Conservation (phyloP, 2,888 invertebrate species). For the Taenaris catops region DNA sequence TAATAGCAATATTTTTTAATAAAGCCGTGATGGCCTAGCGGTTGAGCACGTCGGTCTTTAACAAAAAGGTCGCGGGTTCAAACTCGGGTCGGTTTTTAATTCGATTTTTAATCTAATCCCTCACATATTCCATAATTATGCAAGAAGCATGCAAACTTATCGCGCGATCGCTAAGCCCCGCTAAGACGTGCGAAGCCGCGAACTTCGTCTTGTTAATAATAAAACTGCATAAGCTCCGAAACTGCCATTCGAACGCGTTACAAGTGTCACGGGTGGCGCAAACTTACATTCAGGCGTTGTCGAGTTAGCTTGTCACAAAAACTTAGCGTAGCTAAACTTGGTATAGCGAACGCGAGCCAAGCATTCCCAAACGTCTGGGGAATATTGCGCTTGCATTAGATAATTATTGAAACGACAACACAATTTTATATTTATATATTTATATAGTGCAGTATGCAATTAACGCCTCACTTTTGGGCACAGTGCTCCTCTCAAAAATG, state of each 20-base stretch:
- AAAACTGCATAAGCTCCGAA: conserved; percentile 30
- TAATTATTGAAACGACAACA: too few relatives aligned
- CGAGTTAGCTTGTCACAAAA: conserved; percentile 62
- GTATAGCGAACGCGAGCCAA: conserved; percentile 28
- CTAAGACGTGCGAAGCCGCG: conserved; percentile 21
- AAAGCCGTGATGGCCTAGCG: too few relatives aligned
- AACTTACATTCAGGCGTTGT: conserved; percentile 29
- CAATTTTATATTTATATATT: too few relatives aligned
- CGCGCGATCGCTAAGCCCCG: conserved; percentile 6
- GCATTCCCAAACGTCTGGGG: conserved; percentile 21
- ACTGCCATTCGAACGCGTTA: conserved; percentile 32
- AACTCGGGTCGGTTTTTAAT: too few relatives aligned
- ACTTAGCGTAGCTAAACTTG: conserved; percentile 41
- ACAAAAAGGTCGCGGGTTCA: too few relatives aligned
- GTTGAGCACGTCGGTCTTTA: too few relatives aligned
- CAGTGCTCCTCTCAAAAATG: too few relatives aligned
- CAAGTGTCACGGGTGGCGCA: conserved; percentile 33
- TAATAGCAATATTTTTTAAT: too few relatives aligned
- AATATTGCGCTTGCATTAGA: conserved; percentile 13
- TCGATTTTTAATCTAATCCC: not conserved
- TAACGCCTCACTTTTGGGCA: too few relatives aligned
- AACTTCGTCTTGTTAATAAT: conserved; percentile 27
- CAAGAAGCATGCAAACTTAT: not conserved
- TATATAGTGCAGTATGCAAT: too few relatives aligned
- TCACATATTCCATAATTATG: conserved; percentile 3